Base-by-base conservation (phyloP, 2,797 vertebrate genomes). In the Sebastes vulpes region DNA sequence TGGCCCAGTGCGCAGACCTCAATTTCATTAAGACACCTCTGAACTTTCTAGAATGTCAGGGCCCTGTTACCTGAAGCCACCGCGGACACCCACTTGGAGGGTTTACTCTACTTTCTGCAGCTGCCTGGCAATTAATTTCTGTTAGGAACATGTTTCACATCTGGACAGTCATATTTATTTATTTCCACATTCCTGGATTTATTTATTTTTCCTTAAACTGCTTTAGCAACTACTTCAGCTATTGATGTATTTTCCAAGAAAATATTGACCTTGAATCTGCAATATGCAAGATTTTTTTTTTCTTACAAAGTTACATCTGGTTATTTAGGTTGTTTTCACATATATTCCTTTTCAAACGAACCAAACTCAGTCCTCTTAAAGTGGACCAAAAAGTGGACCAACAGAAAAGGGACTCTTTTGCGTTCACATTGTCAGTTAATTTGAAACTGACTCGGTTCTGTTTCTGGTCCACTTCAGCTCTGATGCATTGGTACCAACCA, bases 31-130 rank as follows among this genome's bases (percentile, higher is more conserved):
- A 82, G 89, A 89, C 16, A 72, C 82, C 80, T 91, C 83, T 91
- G 91, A 92, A 91, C 89, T 91, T 89, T 90, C 85, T 81, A 86
- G 89, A 93, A 91, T 94, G 89, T 91, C 93, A 88, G 2, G 23
- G 72, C 56, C 67, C 54, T 66, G 90, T 89, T 90, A 93, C 79
- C 82, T 83, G 86, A 92, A 73, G 32, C 79, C 58, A 26, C 66
- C 1, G 26, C 3, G 2, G 65, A 66, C 12, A 28, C 21, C 11
- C 63, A 73, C 75, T 77, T 38, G 18, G 21, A 75, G 61, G 66
- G 25, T 75, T 81, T 50, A 31, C 77, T 83, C 65, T 3, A 32
- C 76, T 83, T 66, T 63, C 78, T 76, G 81, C 68, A 26, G 65
- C 64, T 63, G 64, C 50, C 32, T 72, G 52, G 57, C 26, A 65